Evolutionary conservation across 1,140 invertebrate genomes (phyloP).

Genomic region (Zaprionus tsacasi): DNA sequence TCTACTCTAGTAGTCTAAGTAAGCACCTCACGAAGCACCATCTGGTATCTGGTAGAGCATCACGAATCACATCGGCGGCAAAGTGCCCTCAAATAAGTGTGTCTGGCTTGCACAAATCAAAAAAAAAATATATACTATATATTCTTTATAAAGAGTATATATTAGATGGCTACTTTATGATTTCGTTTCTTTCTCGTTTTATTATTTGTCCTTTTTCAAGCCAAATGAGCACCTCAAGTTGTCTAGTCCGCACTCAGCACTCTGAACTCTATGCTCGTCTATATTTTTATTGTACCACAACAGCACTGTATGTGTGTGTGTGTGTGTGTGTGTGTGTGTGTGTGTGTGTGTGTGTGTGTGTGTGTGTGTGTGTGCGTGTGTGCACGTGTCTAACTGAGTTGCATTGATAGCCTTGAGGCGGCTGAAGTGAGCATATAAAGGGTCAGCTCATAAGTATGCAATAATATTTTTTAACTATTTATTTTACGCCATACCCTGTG

Average conservation of each 20-base stretch:
- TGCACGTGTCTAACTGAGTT: slow-evolving; percentile 17
- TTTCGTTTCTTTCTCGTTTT: neutral
- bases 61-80: slow-evolving; percentile 15
- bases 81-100: slow-evolving; percentile 19
- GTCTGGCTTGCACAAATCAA: neutral
- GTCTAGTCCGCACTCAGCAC: slow-evolving; percentile 50
- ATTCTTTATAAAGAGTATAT: neutral
- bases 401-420: slow-evolving; percentile 37
- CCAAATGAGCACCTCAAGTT: slow-evolving; percentile 39
- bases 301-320: slow-evolving; percentile 24
- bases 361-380: neutral
- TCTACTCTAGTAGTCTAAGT: slow-evolving; percentile 30
- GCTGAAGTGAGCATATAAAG: slow-evolving; percentile 31
- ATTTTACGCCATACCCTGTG: neutral
- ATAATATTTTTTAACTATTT: slow-evolving; percentile 20
- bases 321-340: slow-evolving; percentile 9
- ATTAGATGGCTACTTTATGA: slow-evolving; percentile 15
- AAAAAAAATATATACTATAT: slow-evolving; percentile 4
- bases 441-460: slow-evolving; percentile 55
- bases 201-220: slow-evolving; percentile 1
- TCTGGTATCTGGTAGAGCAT: slow-evolving; percentile 7
- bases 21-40: slow-evolving; percentile 16
- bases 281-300: slow-evolving; percentile 70
- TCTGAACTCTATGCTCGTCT: slow-evolving; percentile 29
- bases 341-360: too few species aligned